Conservation (phyloP, 2,797 vertebrate genomes). For the Natrix natrix region DNA sequence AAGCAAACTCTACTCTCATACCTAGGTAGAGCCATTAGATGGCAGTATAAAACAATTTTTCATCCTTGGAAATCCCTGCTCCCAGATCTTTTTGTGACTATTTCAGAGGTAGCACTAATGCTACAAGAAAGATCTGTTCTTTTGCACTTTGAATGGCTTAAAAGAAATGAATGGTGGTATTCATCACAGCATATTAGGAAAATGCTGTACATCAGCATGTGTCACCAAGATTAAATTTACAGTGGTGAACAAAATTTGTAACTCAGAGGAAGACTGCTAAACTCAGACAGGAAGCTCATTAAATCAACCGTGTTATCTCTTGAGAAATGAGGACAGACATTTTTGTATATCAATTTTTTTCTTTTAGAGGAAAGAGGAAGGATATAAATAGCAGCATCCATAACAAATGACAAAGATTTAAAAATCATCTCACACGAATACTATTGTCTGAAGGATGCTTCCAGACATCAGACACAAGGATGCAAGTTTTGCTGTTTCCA, state of each 20-base stretch:
- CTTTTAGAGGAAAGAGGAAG: background rate
- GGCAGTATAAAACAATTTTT: conserved; percentile 20
- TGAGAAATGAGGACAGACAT: background rate
- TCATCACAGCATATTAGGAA: background rate
- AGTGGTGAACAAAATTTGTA: background rate
- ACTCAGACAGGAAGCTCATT: background rate
- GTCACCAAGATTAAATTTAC: background rate
- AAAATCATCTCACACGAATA: background rate
- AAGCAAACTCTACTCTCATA: background rate
- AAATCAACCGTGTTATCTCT: background rate
- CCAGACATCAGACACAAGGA: background rate
- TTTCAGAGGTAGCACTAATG: background rate
- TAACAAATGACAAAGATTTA: background rate
- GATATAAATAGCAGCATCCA: background rate
- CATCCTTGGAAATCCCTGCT: background rate
- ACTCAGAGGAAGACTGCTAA: background rate
- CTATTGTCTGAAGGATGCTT: background rate
- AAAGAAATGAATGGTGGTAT: background rate
- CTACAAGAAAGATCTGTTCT: background rate
- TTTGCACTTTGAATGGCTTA: background rate
- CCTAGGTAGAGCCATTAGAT: background rate
- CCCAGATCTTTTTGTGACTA: background rate
- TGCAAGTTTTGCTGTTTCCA: background rate
- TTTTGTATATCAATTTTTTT: background rate
- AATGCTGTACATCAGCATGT: background rate